These are phyloP conservation scores for Tethya wilhelma DNA, from an alignment of 37 sponge, comb jelly and placozoan genomes.

Conservation along the genomic window DNA sequence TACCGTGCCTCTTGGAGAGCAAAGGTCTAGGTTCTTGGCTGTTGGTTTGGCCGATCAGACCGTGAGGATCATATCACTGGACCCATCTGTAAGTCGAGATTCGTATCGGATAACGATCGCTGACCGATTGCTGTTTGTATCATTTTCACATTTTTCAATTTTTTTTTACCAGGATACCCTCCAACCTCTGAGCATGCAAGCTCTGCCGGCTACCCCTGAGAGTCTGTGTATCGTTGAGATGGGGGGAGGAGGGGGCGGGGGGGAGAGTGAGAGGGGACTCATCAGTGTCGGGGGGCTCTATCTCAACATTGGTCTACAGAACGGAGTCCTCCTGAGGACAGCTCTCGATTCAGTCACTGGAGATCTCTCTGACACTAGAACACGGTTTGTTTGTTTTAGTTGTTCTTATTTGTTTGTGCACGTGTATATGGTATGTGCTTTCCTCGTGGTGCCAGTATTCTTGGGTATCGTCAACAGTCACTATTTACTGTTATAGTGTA, in stretches of 20 bases:
- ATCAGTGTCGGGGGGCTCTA: constrained; percentile 72
- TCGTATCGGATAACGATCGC: not conserved
- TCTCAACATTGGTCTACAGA: constrained; percentile 96
- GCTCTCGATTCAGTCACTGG: constrained; percentile 95
- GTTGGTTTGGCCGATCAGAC: constrained; percentile 97
- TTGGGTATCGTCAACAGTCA: not conserved
- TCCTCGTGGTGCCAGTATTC: not conserved
- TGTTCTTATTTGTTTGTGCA: constrained; percentile 4
- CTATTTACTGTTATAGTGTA: not conserved
- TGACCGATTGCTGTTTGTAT: no score
- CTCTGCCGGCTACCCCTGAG: constrained; percentile 92
- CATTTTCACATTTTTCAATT: not conserved
- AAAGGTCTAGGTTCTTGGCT: constrained; percentile 93
- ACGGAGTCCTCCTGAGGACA: constrained; percentile 94
- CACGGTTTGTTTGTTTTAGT: constrained; percentile 62
- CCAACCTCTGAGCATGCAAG: constrained; percentile 95
- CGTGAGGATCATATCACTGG: constrained; percentile 95
- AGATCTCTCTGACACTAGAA: constrained; percentile 97
- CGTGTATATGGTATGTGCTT: not conserved
- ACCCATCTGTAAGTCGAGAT: constrained; percentile 78
- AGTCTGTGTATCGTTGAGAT: constrained; percentile 97
- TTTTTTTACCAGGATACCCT: constrained; percentile 77
- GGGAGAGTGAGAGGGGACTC: not conserved
- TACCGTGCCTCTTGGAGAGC: constrained; percentile 92
- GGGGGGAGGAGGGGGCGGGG: constrained; percentile 69